Conservation (phyloP, 2,888 invertebrate genomes). For the Cerceris ruficornis region DNA sequence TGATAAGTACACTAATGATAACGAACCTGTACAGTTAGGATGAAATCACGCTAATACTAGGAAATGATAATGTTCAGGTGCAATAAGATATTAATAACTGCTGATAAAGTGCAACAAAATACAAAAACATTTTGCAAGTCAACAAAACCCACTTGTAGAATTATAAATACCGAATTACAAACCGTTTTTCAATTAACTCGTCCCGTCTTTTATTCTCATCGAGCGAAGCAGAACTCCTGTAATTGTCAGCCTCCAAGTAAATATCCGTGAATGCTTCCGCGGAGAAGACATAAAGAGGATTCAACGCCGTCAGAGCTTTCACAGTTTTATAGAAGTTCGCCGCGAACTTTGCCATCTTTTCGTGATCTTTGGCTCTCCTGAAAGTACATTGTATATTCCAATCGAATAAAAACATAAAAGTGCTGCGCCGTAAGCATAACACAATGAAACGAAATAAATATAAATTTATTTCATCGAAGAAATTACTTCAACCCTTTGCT, state of each 20-base stretch:
- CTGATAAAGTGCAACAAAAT: too few species aligned
- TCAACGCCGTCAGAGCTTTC: conserved; percentile 79
- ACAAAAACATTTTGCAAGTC: too few species aligned
- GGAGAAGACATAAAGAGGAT: conserved; percentile 83
- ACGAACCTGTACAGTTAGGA: too few species aligned
- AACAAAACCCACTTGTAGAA: too few species aligned
- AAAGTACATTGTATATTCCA: not conserved
- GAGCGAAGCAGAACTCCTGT: conserved; percentile 51
- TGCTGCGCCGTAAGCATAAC: too few species aligned
- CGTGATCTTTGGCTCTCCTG: conserved; percentile 75
- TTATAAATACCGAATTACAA: too few species aligned
- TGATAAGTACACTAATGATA: too few species aligned
- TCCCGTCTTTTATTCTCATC: conserved; percentile 67
- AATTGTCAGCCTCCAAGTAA: conserved; percentile 81
- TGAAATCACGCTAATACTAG: too few species aligned
- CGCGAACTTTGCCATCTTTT: conserved; percentile 78
- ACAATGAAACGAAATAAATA: not conserved
- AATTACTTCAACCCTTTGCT: too few species aligned
- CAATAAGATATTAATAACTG: too few species aligned
- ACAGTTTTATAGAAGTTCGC: conserved; percentile 81
- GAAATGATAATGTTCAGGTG: too few species aligned
- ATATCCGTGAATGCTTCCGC: conserved; percentile 82
- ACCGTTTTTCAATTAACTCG: conserved; percentile 70
- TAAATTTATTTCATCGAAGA: too few species aligned
- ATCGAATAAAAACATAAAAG: not conserved